Conservation (phyloP, 2,888 invertebrate genomes). For the Leptogaster cylindrica region DNA sequence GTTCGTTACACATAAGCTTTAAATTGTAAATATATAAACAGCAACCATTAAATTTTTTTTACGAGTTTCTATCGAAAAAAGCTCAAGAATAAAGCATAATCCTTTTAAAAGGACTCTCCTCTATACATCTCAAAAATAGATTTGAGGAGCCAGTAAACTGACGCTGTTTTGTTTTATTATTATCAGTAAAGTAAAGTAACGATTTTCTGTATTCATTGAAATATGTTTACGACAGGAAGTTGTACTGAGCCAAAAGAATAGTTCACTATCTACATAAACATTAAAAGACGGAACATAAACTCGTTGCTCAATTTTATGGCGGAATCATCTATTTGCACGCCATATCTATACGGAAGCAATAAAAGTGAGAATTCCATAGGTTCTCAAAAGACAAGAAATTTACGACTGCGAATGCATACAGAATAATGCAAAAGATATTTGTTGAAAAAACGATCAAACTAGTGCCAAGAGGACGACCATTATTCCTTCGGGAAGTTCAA, state of each 20-base stretch:
- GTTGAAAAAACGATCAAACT: conserved; percentile 4
- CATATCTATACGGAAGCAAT: conserved; percentile 44
- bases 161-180: conserved; percentile 34
- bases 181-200: conserved; percentile 29
- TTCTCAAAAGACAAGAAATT: conserved; percentile 24
- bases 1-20: no score
- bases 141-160: conserved; percentile 12
- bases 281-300: conserved; percentile 30
- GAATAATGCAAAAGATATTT: conserved; percentile 17
- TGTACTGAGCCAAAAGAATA: conserved; percentile 31
- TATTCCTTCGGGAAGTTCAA: no score
- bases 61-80: background rate
- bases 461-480: no score
- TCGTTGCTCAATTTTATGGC: conserved; percentile 41
- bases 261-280: conserved; percentile 42
- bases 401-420: conserved; percentile 10
- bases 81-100: background rate
- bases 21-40: no score
- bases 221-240: conserved; percentile 44
- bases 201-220: conserved; percentile 39
- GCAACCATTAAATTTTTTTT: no score
- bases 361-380: conserved; percentile 39
- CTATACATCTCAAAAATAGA: background rate
- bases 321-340: conserved; percentile 42
- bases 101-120: conserved; percentile 4